A percentile compares a stretch with the other conserved stretches of the same genome.
Evolutionary conservation across 2,888 invertebrate genomes (phyloP).

Genomic region (Acrocera orbiculus): DNA sequence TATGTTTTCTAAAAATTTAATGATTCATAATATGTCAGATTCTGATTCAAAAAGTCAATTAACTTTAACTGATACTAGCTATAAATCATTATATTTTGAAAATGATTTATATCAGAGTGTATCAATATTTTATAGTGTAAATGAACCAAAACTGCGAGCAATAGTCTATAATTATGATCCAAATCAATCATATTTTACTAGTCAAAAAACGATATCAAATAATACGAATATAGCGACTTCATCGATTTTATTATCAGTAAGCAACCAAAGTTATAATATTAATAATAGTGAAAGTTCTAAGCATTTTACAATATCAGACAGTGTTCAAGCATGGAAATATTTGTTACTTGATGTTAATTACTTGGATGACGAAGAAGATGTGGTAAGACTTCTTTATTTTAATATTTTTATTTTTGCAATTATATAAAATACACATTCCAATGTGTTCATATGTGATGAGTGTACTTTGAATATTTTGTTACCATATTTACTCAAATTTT

Average conservation of each 20-base stretch:
- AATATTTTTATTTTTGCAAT: not conserved
- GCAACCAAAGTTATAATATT: too few relatives aligned
- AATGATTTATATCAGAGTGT: constrained; percentile 22
- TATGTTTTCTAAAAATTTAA: constrained; percentile 23
- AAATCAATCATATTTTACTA: constrained; percentile 2
- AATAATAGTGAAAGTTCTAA: not conserved
- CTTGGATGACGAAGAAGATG: constrained; percentile 31
- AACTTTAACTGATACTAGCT: too few relatives aligned
- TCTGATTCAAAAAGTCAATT: too few relatives aligned
- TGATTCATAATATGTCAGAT: too few relatives aligned
- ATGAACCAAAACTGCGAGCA: constrained; percentile 24
- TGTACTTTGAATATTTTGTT: not conserved
- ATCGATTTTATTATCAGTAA: not conserved
- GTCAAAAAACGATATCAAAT: not conserved
- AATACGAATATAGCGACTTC: not conserved
- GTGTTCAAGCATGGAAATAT: constrained; percentile 28
- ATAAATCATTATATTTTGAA: not conserved
- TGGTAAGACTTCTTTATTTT: constrained; percentile 23
- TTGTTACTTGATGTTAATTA: constrained; percentile 24
- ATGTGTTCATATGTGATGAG: too few relatives aligned
- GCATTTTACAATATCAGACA: constrained; percentile 14
- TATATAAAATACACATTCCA: not conserved
- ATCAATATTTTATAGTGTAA: constrained; percentile 24
- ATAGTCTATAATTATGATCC: constrained; percentile 27
- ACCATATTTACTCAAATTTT: not conserved